Conservation (phyloP, 2,113 vertebrate species). For the Protobothrops mucrosquamatus region DNA sequence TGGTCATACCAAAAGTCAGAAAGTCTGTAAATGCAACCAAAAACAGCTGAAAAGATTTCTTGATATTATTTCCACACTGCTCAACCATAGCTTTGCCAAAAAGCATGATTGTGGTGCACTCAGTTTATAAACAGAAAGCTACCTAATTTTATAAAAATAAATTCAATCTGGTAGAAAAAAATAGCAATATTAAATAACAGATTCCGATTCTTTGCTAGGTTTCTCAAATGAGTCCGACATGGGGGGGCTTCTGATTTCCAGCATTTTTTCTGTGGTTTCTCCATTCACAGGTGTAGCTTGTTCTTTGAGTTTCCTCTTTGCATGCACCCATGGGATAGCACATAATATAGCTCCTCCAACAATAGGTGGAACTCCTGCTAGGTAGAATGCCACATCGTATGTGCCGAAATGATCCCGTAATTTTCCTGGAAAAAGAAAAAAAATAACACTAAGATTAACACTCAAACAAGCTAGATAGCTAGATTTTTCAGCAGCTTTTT, state of each 20-base stretch:
- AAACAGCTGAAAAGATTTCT: conserved; percentile 36
- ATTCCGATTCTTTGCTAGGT: conserved; percentile 71
- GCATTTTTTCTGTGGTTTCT: conserved; percentile 76
- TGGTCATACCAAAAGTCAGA: conserved; percentile 44
- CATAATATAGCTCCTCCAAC: conserved; percentile 86
- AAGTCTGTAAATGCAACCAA: conserved; percentile 47
- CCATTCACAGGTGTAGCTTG: conserved; percentile 46
- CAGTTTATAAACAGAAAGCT: conserved; percentile 57
- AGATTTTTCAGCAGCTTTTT: accelerated
- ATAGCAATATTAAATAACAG: conserved; percentile 73
- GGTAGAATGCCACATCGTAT: conserved; percentile 90
- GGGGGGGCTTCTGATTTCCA: conserved; percentile 67
- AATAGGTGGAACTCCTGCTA: conserved; percentile 93
- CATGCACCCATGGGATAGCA: conserved; percentile 89
- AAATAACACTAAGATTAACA: not conserved
- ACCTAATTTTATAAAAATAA: conserved; percentile 52
- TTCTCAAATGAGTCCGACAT: conserved; percentile 45
- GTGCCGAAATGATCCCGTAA: conserved; percentile 80
- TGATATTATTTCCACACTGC: conserved; percentile 41
- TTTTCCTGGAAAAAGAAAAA: conserved; percentile 72
- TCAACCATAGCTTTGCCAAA: conserved; percentile 29
- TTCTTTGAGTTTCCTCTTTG: conserved; percentile 64
- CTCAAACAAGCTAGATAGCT: not conserved
- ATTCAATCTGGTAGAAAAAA: conserved; percentile 43
- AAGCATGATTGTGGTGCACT: conserved; percentile 52